These are phyloP conservation scores for Andrena hattorfiana DNA, from an alignment of 2,888 invertebrate species.

Conservation along the genomic window DNA sequence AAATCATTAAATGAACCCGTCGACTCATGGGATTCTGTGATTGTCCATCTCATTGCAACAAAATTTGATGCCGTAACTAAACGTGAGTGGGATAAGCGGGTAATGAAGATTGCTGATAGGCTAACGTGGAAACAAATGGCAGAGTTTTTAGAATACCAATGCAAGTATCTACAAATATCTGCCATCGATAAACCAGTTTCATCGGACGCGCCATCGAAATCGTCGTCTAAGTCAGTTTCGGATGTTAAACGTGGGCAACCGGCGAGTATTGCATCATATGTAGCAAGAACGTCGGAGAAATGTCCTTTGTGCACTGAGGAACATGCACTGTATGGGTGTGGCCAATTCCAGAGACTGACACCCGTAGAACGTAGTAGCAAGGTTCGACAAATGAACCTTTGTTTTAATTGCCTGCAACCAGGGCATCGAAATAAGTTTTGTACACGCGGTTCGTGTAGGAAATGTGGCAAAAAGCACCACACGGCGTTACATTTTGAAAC, in stretches of 20 bases:
- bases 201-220: neutral
- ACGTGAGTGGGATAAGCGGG: neutral
- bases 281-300: neutral
- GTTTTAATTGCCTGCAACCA: neutral
- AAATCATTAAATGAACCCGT: neutral
- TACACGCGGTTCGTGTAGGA: neutral
- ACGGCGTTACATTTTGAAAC: neutral
- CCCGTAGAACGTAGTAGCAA: neutral
- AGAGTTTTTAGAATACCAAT: neutral
- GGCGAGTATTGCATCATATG: neutral
- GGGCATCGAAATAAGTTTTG: neutral
- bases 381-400: neutral
- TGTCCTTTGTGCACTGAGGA: neutral
- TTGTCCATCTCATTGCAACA: neutral
- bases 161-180: neutral
- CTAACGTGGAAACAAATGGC: neutral
- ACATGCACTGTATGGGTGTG: neutral
- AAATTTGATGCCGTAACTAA: neutral
- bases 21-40: neutral
- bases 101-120: neutral
- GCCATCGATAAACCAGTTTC: neutral
- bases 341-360: neutral
- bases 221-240: neutral
- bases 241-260: neutral
- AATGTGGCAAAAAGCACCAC: neutral